These are phyloP conservation scores for Tribolium castaneum DNA, from an alignment of 1,140 invertebrate genomes.

Conservation along the genomic window DNA sequence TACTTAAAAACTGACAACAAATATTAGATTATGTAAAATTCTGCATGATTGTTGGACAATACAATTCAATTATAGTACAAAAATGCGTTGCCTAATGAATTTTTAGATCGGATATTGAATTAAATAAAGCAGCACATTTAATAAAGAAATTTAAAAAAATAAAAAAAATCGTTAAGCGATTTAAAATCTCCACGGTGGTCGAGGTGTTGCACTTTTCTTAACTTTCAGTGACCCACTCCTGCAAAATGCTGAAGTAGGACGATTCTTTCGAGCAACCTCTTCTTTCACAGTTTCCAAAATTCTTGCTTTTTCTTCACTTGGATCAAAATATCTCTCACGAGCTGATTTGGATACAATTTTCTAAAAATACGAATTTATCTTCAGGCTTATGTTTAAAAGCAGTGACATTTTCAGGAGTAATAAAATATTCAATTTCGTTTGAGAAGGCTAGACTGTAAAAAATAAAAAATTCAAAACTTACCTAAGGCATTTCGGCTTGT, in stretches of 20 bases:
- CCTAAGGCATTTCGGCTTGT: not conserved
- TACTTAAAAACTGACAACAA: too few relatives aligned
- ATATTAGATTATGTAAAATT: too few relatives aligned
- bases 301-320: constrained; percentile 36
- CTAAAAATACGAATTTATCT: constrained; percentile 5
- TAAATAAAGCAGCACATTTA: too few relatives aligned
- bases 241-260: constrained; percentile 30
- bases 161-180: too few relatives aligned
- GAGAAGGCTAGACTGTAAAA: not conserved
- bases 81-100: too few relatives aligned
- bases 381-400: not conserved
- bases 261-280: constrained; percentile 30
- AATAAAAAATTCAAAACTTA: constrained; percentile 6
- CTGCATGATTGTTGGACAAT: too few relatives aligned
- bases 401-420: too few relatives aligned
- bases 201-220: constrained; percentile 30
- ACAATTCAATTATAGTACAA: too few relatives aligned
- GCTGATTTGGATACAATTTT: not conserved
- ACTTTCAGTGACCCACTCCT: constrained; percentile 40
- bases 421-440: too few relatives aligned
- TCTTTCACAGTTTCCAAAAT: constrained; percentile 46
- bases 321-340: not conserved
- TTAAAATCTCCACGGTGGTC: constrained; percentile 50
- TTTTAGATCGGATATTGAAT: too few relatives aligned
- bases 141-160: too few relatives aligned